Base-by-base conservation (phyloP, 2,113 vertebrate species). In the Ophthalmolycus amberensis region DNA sequence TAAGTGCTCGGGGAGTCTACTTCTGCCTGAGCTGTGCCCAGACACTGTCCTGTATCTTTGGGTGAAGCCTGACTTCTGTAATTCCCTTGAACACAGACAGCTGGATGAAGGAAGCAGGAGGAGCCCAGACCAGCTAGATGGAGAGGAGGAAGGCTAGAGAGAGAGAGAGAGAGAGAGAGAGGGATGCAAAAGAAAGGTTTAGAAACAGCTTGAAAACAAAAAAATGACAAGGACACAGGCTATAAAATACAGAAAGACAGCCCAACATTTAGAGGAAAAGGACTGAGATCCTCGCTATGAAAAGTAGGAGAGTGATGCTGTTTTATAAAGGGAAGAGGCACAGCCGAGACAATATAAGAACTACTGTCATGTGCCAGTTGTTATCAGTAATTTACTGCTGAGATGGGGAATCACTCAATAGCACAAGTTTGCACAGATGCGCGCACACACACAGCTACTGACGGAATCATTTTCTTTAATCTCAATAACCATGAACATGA, bases 361-460 rank as follows among this genome's bases (percentile, higher is more conserved):
- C 76, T 68, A 76, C 91, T 91, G 91, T 92, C 90, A 90, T 85
- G 84, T 92, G 88, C 73, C 79, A 77, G 77, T 89, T 82, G 85
- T 89, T 92, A 87, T 89, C 84, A 73, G 87, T 84, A 73, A 87
- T 85, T 89, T 84, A 80, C 72, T 77, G 80, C 84, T 54, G 85
- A 86, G 86, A 86, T 69, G 81, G 74, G 48, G 78, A 79, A 71
- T 90, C 86, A 91, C 74, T 91, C 89, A 92, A 78, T 65, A 11
- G 46, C 75, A 79, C 77, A 84, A 71, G 71, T 84, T 82, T 73
- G 42, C 80, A 73, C 80, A 86, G 46, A 82, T 10, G 54, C 63
- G 0, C 3, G 18, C 40, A n/a, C 77, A 64, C 77, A 64, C 52
- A 37, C 48, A 76, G 42, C 22, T 60, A 70, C 80, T 74, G 82